Conservation (phyloP, 1,140 invertebrate species). For the Amyelois transitella region DNA sequence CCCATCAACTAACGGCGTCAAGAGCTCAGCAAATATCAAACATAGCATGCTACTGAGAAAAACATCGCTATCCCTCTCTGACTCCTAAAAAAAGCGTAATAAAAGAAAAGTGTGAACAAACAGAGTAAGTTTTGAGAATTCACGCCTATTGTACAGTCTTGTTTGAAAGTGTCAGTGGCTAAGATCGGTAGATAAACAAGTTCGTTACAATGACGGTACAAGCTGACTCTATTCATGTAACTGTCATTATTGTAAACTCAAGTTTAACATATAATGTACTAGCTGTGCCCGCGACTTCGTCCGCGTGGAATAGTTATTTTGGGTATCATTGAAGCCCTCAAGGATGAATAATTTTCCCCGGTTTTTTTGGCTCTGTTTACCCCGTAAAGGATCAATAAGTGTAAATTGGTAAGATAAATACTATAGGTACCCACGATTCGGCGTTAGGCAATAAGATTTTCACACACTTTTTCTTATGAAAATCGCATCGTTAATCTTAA, state of each 20-base stretch:
- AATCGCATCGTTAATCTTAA: not conserved
- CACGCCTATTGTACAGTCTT: not conserved
- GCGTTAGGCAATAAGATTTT: too few relatives aligned
- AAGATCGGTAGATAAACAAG: constrained; percentile 11
- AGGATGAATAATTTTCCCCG: too few relatives aligned
- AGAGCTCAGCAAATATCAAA: constrained; percentile 32
- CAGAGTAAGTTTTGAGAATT: constrained; percentile 14
- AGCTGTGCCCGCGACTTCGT: not conserved
- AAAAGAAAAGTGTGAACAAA: constrained; percentile 39
- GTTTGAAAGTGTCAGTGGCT: constrained; percentile 3
- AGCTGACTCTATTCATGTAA: not conserved
- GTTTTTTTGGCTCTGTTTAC: too few relatives aligned
- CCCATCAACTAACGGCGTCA: constrained; percentile 20
- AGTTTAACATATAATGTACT: too few relatives aligned
- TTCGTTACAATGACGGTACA: not conserved
- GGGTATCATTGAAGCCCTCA: too few relatives aligned
- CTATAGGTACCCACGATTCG: too few relatives aligned
- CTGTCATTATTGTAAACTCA: not conserved
- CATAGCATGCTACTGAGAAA: constrained; percentile 51
- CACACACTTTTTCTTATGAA: too few relatives aligned
- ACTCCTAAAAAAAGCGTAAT: not conserved
- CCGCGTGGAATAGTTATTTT: too few relatives aligned
- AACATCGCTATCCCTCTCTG: constrained; percentile 23
- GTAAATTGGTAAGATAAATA: too few relatives aligned
- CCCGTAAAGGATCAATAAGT: too few relatives aligned